Evolutionary conservation across 2,113 vertebrate genomes (phyloP).

Genomic region (Porphyrio hochstetteri): DNA sequence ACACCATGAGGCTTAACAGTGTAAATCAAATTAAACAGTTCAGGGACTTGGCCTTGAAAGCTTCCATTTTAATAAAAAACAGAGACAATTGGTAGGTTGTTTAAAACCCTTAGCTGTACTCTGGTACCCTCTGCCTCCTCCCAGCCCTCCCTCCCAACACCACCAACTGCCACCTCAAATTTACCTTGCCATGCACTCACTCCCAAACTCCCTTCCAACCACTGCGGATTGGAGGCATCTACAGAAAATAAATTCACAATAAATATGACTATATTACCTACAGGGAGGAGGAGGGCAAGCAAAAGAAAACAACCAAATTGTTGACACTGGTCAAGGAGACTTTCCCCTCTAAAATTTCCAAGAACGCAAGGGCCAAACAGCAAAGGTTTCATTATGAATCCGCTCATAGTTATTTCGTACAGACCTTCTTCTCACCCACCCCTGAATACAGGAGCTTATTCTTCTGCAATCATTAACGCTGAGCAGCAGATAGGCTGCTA

Average conservation of each 20-base stretch:
- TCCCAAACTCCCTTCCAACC: constrained; percentile 43
- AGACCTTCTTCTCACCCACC: constrained; percentile 2
- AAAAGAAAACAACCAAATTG: constrained; percentile 40
- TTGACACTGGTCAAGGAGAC: constrained; percentile 54
- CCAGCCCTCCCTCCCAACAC: background rate
- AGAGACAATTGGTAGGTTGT: constrained; percentile 63
- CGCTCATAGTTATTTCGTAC: background rate
- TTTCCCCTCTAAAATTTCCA: constrained; percentile 68
- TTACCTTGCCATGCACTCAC: constrained; percentile 72
- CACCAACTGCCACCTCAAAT: constrained; percentile 57
- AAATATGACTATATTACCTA: constrained; percentile 40
- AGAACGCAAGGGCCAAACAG: background rate
- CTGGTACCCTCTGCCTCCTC: background rate
- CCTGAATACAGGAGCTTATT: constrained; percentile 30
- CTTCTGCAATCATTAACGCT: background rate
- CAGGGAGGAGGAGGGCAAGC: constrained; percentile 15
- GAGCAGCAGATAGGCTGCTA: background rate
- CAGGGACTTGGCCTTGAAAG: constrained; percentile 1
- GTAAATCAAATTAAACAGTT: constrained; percentile 50
- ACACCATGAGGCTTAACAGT: constrained; percentile 54
- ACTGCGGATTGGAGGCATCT: constrained; percentile 46
- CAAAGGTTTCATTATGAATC: constrained; percentile 55
- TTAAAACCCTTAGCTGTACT: constrained; percentile 50
- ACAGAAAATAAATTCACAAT: constrained; percentile 64
- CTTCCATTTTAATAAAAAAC: constrained; percentile 32